Conservation (phyloP, 2,888 invertebrate species). For the Spisula subtruncata region DNA sequence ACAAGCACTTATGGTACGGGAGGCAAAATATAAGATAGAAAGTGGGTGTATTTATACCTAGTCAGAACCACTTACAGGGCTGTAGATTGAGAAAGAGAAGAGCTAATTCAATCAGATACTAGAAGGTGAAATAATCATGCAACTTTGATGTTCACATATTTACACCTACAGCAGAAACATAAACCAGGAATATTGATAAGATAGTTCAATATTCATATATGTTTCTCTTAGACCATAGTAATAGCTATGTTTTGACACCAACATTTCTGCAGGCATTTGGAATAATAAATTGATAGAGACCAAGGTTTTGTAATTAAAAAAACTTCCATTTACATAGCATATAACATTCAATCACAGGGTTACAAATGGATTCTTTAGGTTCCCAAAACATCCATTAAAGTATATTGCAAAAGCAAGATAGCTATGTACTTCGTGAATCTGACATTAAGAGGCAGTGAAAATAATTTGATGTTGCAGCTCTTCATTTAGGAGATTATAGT, state of each 20-base stretch:
- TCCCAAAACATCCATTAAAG: background rate
- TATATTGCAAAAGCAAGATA: constrained; percentile 3
- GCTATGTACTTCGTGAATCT: constrained; percentile 24
- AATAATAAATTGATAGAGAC: background rate
- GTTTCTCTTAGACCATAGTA: background rate
- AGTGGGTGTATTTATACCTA: background rate
- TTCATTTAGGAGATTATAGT: background rate
- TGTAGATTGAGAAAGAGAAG: no score
- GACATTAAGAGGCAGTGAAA: constrained; percentile 21
- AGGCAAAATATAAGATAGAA: no score
- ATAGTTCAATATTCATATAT: no score
- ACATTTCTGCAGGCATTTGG: background rate
- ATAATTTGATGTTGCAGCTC: constrained; percentile 26
- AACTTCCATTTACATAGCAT: background rate
- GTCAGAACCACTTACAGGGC: background rate
- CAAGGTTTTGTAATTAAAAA: background rate
- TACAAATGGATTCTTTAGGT: background rate
- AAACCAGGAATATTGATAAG: no score
- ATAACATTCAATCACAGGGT: background rate
- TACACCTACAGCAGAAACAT: no score
- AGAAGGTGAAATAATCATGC: no score
- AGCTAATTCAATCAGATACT: no score
- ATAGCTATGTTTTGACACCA: background rate
- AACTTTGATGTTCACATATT: no score
- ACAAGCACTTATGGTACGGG: no score